These are phyloP conservation scores for Colletes latitarsis DNA, from an alignment of 1,140 invertebrate species.

Conservation along the genomic window DNA sequence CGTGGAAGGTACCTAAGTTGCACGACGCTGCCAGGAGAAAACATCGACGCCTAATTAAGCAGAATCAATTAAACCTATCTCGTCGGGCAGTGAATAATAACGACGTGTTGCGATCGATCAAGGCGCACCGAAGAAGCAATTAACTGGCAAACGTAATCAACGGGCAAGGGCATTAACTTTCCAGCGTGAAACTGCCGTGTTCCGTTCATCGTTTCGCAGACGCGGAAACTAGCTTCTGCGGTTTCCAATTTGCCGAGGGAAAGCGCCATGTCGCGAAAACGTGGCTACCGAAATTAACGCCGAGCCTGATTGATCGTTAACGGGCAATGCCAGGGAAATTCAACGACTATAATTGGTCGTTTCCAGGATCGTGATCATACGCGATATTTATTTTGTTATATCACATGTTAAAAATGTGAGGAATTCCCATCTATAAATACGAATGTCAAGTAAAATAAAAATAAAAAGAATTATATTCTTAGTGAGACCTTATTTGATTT, in stretches of 20 bases:
- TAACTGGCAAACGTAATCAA: conserved; percentile 32
- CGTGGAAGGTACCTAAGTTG: too few relatives aligned
- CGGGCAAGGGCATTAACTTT: conserved; percentile 24
- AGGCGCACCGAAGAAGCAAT: conserved; percentile 18
- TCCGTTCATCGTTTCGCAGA: conserved; percentile 16
- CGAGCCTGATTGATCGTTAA: conserved; percentile 1
- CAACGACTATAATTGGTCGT: too few relatives aligned
- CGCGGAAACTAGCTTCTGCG: conserved; percentile 41
- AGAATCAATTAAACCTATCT: conserved; percentile 26
- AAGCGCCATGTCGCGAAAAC: conserved; percentile 8
- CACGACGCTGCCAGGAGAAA: not conserved
- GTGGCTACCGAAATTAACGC: conserved; percentile 7
- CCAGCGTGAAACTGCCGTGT: conserved; percentile 5
- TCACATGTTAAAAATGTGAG: too few relatives aligned
- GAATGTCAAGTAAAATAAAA: too few relatives aligned
- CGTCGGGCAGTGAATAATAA: not conserved
- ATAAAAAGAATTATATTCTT: too few relatives aligned
- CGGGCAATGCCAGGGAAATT: too few relatives aligned
- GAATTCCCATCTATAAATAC: too few relatives aligned
- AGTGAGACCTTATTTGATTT: too few relatives aligned
- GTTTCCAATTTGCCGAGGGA: conserved; percentile 46
- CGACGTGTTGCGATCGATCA: conserved; percentile 2
- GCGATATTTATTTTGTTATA: too few relatives aligned
- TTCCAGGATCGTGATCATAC: too few relatives aligned
- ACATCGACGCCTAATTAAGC: conserved; percentile 21